phyloP scores from a whole-genome alignment of 2,888 invertebrate species.

The Xanthostigma xanthostigma region DNA sequence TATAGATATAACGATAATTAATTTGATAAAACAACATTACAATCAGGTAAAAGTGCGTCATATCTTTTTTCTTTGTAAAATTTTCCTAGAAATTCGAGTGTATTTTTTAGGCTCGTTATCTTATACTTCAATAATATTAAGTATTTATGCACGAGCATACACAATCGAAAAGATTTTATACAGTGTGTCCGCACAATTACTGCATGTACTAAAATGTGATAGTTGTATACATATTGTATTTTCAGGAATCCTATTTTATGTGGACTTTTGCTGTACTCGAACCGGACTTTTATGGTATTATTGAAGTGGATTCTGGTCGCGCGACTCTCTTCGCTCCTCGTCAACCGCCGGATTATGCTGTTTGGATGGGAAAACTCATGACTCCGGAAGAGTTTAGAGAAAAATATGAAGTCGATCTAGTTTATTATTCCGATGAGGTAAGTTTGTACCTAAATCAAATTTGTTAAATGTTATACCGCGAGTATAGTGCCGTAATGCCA shows the following conservation, averaged over 20 bases:
- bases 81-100: no score
- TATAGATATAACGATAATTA: no score
- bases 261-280: constrained; percentile 93
- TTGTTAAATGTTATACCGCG: neutral
- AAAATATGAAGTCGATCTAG: constrained; percentile 73
- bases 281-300: constrained; percentile 75
- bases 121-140: no score
- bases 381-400: constrained; percentile 55
- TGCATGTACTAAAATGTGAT: no score
- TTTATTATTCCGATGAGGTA: constrained; percentile 66
- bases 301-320: constrained; percentile 55
- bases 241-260: constrained; percentile 89
- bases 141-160: no score
- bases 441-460: neutral
- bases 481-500: no score
- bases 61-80: no score
- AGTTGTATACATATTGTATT: constrained; percentile 8
- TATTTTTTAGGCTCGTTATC: no score
- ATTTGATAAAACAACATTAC: no score
- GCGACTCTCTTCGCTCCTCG: constrained; percentile 74
- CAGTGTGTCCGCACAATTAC: no score
- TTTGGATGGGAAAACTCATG: constrained; percentile 85
- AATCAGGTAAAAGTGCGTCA: no score
- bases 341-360: constrained; percentile 70
- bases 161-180: no score